These are phyloP conservation scores for Chionodraco myersi DNA, from an alignment of 2,113 vertebrate genomes.

Conservation along the genomic window DNA sequence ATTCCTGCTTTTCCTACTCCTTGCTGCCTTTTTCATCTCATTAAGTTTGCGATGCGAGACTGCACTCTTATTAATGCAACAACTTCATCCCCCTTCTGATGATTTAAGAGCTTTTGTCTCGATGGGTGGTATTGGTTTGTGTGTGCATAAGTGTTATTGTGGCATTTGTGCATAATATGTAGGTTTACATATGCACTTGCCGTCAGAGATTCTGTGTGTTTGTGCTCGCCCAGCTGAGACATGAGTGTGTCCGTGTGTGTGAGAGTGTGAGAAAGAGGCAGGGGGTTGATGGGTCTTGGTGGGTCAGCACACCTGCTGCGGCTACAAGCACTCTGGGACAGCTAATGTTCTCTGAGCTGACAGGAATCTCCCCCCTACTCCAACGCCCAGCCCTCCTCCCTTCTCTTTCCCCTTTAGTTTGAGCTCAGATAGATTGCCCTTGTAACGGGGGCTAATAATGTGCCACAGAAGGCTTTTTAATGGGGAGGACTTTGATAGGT, in stretches of 20 bases:
- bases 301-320: constrained; percentile 87
- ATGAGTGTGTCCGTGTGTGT: background rate
- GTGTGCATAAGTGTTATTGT: constrained; percentile 12
- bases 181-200: constrained; percentile 15
- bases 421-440: constrained; percentile 82
- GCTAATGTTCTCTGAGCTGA: constrained; percentile 85
- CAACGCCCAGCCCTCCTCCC: constrained; percentile 54
- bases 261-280: constrained; percentile 41
- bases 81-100: constrained; percentile 41
- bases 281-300: constrained; percentile 80
- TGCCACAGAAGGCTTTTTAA: constrained; percentile 82
- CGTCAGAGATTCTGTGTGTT: constrained; percentile 41
- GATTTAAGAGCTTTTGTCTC: constrained; percentile 51
- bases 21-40: constrained; percentile 5
- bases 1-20: constrained; percentile 29
- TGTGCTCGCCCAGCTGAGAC: constrained; percentile 36
- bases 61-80: constrained; percentile 71
- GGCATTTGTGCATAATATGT: constrained; percentile 28
- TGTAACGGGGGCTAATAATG: constrained; percentile 86
- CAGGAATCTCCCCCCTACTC: constrained; percentile 79
- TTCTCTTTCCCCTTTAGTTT: constrained; percentile 74
- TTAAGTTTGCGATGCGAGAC: constrained; percentile 6
- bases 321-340: constrained; percentile 85
- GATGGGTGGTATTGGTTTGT: constrained; percentile 6
- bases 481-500: constrained; percentile 84